Evolutionary conservation across 1,140 invertebrate species (phyloP).

Genomic region (Gryon sp.): DNA sequence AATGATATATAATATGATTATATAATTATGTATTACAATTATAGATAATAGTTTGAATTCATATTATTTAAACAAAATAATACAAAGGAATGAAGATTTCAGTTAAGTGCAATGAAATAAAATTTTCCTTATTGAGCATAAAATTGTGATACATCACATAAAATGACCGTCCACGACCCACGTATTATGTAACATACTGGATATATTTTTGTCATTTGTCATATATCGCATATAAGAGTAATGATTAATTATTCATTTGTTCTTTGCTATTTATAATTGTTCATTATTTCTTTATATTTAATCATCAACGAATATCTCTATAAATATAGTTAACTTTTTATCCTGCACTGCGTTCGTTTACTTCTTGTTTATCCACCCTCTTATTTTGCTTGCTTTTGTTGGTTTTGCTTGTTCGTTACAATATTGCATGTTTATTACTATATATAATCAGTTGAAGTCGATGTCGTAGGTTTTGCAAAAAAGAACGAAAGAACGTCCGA

Average conservation of each 20-base stretch:
- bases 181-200: conserved; percentile 39
- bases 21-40: too few relatives aligned
- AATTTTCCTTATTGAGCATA: conserved; percentile 42
- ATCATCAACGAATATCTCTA: conserved; percentile 74
- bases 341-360: conserved; percentile 56
- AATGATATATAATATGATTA: too few relatives aligned
- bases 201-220: conserved; percentile 46
- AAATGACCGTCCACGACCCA: conserved; percentile 29
- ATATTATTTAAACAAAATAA: too few relatives aligned
- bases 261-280: conserved; percentile 43
- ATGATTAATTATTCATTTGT: conserved; percentile 44
- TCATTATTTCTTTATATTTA: conserved; percentile 66
- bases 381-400: conserved; percentile 18
- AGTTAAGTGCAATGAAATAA: too few relatives aligned
- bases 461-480: conserved; percentile 50
- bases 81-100: too few relatives aligned
- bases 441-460: conserved; percentile 38
- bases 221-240: conserved; percentile 44
- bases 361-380: too few relatives aligned
- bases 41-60: too few relatives aligned
- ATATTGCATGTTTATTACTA: conserved; percentile 27
- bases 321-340: conserved; percentile 78
- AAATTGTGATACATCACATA: conserved; percentile 21
- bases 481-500: conserved; percentile 10
- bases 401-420: conserved; percentile 44